Conservation (phyloP, 1,140 invertebrate species). For the Drosophila elegans region DNA sequence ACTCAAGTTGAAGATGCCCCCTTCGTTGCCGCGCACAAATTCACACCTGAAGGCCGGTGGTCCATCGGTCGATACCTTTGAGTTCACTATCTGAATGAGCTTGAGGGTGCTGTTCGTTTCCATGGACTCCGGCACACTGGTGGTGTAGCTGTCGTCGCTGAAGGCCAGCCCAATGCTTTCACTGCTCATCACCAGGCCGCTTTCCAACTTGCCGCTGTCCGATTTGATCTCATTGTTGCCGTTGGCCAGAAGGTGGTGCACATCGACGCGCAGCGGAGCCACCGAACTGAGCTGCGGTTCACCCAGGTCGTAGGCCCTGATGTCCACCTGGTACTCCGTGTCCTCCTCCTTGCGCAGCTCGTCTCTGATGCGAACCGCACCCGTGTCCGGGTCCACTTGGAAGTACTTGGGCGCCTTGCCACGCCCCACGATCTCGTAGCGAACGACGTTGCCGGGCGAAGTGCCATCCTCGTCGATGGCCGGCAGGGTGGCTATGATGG, state of each 20-base stretch:
- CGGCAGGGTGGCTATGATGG: constrained; percentile 90
- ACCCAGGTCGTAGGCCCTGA: constrained; percentile 94
- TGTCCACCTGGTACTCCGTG: constrained; percentile 94
- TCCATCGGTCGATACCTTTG: constrained; percentile 61
- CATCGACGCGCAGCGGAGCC: constrained; percentile 91
- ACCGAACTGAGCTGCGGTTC: constrained; percentile 93
- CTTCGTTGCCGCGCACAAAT: constrained; percentile 90
- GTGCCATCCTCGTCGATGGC: constrained; percentile 94
- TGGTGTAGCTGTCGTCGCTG: constrained; percentile 92
- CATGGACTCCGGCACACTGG: constrained; percentile 90
- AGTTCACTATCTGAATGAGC: constrained; percentile 82
- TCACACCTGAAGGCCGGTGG: constrained; percentile 87
- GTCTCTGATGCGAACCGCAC: constrained; percentile 91
- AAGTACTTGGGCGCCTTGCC: constrained; percentile 93
- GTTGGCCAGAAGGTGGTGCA: constrained; percentile 90
- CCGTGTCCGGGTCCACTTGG: constrained; percentile 93
- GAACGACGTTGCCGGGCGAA: constrained; percentile 91
- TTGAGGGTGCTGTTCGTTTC: constrained; percentile 77
- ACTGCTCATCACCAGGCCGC: constrained; percentile 82
- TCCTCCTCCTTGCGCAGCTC: constrained; percentile 93
- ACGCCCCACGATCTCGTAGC: constrained; percentile 92
- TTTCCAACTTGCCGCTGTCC: constrained; percentile 52
- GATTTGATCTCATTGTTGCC: constrained; percentile 71
- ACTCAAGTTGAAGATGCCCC: constrained; percentile 89
- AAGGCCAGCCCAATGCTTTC: constrained; percentile 92